These are phyloP conservation scores for Lagenorhynchus albirostris DNA, from an alignment of 2,113 vertebrate species.

Conservation along the genomic window DNA sequence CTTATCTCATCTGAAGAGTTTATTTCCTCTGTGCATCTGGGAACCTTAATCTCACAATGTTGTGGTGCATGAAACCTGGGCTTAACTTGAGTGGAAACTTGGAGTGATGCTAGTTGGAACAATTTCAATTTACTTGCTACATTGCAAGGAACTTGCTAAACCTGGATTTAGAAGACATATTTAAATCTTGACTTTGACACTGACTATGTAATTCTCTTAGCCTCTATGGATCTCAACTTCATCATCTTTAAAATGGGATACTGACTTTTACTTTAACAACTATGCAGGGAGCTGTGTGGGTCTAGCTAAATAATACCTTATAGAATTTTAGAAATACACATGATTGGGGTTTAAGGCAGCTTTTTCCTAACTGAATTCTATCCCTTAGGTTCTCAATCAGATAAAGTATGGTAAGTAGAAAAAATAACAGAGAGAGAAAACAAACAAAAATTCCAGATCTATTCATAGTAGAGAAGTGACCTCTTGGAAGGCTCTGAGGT, in stretches of 20 bases:
- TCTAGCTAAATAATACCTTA: neutral
- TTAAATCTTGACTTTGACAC: neutral
- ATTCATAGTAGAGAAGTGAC: neutral
- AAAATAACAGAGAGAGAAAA: neutral
- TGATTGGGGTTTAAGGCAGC: neutral
- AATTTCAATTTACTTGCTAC: neutral
- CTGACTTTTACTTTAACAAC: neutral
- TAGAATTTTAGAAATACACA: neutral
- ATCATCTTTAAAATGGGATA: neutral
- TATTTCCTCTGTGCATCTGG: neutral
- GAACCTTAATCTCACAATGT: neutral
- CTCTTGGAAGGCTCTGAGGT: neutral
- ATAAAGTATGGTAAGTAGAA: neutral
- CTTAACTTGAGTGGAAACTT: neutral
- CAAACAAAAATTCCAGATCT: neutral
- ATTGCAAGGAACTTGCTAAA: neutral
- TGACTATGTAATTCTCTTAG: neutral
- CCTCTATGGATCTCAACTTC: neutral
- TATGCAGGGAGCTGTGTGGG: too few species aligned
- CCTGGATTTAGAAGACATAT: neutral
- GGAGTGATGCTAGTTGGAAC: neutral
- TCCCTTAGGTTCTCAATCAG: neutral
- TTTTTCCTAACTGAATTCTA: neutral
- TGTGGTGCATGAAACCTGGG: neutral
- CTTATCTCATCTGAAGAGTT: neutral